Conservation (phyloP, 2,888 invertebrate genomes). For the Amphipoea oculea region DNA sequence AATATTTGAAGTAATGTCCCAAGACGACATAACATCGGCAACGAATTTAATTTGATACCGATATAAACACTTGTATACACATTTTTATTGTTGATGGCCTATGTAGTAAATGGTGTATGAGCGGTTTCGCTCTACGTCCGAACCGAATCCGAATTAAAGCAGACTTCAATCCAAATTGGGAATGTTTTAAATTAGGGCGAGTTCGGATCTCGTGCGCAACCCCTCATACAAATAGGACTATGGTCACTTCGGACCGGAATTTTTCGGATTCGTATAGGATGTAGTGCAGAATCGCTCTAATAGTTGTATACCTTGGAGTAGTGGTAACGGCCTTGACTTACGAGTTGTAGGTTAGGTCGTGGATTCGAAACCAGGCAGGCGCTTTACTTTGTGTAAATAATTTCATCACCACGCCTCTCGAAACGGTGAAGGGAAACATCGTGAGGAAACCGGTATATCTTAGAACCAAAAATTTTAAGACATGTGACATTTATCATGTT, state of each 20-base stretch:
- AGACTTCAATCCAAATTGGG: too few species aligned
- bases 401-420: not conserved
- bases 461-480: not conserved
- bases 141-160: too few species aligned
- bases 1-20: slow-evolving; percentile 2
- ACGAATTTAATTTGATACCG: not conserved
- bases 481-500: not conserved
- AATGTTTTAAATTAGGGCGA: too few species aligned
- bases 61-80: slow-evolving; percentile 7
- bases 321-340: not conserved
- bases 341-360: not conserved
- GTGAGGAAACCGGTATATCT: not conserved
- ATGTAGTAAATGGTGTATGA: not conserved
- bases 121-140: too few species aligned
- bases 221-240: too few species aligned
- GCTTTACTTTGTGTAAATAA: not conserved
- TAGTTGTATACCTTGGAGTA: not conserved
- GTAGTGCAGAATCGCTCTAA: too few species aligned
- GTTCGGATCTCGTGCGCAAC: too few species aligned
- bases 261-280: too few species aligned
- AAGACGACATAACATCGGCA: not conserved
- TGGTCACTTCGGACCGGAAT: too few species aligned
- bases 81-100: not conserved
- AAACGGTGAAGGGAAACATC: not conserved
- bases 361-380: not conserved